Conservation (phyloP, 2,797 vertebrate genomes). For the Aphelocoma californica region DNA sequence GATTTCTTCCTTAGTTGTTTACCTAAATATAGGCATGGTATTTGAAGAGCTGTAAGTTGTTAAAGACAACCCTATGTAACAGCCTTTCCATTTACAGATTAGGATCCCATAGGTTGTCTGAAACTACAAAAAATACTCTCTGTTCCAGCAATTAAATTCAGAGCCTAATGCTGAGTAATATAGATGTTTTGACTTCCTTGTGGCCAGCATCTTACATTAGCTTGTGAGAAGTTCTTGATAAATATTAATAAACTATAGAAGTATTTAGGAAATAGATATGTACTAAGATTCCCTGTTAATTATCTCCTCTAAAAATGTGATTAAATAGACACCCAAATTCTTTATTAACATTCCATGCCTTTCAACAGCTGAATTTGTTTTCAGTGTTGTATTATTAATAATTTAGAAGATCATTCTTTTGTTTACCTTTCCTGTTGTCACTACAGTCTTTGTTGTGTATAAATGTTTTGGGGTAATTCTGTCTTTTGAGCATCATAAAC, state of each 20-base stretch:
- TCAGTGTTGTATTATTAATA: conserved; percentile 33
- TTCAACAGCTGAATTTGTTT: conserved; percentile 21
- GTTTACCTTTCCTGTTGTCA: conserved; percentile 54
- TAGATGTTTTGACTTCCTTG: neutral
- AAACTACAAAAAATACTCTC: neutral
- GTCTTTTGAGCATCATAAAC: conserved; percentile 75
- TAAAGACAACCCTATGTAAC: neutral
- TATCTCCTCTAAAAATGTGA: neutral
- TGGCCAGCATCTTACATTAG: neutral
- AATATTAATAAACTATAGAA: neutral
- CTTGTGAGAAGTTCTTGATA: neutral
- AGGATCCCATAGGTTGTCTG: neutral
- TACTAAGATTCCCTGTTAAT: neutral
- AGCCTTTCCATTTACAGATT: neutral
- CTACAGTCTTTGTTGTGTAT: conserved; percentile 47
- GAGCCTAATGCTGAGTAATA: neutral
- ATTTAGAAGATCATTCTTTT: conserved; percentile 40
- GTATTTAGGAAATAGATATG: neutral
- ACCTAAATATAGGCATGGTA: neutral
- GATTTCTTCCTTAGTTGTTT: neutral
- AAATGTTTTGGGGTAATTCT: conserved; percentile 71
- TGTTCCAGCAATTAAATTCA: neutral
- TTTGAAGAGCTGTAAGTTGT: neutral
- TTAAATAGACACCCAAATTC: neutral
- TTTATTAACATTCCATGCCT: neutral